Conservation (phyloP, 2,113 vertebrate genomes). For the Artemisiospiza belli region DNA sequence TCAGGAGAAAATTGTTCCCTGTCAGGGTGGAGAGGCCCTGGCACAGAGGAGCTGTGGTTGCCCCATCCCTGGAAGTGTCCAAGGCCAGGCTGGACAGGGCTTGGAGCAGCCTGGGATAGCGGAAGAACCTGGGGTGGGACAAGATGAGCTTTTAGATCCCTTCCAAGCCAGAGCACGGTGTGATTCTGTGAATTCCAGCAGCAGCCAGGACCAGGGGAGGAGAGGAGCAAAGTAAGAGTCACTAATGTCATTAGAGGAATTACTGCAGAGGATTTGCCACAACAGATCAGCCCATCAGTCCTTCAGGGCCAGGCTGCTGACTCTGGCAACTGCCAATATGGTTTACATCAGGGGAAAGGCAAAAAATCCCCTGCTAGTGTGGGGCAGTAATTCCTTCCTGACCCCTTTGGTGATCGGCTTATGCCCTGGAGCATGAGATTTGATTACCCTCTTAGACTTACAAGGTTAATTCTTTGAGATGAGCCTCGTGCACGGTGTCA, state of each 20-base stretch:
- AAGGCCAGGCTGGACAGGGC: too few relatives aligned
- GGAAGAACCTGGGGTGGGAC: not conserved
- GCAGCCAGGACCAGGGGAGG: not conserved
- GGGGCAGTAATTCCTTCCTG: constrained; percentile 62
- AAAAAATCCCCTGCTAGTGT: constrained; percentile 12
- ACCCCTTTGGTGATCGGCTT: constrained; percentile 57
- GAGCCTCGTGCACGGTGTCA: not conserved
- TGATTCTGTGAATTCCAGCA: not conserved
- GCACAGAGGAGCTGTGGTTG: too few relatives aligned
- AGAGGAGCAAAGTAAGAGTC: constrained; percentile 39
- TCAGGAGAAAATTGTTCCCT: not conserved
- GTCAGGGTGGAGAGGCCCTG: too few relatives aligned
- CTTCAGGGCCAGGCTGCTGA: not conserved
- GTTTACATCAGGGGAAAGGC: constrained; percentile 2
- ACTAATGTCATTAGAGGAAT: constrained; percentile 61
- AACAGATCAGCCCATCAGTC: constrained; percentile 32
- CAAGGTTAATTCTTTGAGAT: constrained; percentile 50
- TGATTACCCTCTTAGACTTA: constrained; percentile 63
- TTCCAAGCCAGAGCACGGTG: not conserved
- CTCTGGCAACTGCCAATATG: not conserved
- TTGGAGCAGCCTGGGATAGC: too few relatives aligned
- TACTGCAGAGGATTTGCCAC: constrained; percentile 52
- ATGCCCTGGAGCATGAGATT: constrained; percentile 51
- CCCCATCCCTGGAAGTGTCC: too few relatives aligned
- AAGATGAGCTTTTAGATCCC: not conserved